Conservation (phyloP, 92 coral and sea anemone genomes). For the Nematostella vectensis region DNA sequence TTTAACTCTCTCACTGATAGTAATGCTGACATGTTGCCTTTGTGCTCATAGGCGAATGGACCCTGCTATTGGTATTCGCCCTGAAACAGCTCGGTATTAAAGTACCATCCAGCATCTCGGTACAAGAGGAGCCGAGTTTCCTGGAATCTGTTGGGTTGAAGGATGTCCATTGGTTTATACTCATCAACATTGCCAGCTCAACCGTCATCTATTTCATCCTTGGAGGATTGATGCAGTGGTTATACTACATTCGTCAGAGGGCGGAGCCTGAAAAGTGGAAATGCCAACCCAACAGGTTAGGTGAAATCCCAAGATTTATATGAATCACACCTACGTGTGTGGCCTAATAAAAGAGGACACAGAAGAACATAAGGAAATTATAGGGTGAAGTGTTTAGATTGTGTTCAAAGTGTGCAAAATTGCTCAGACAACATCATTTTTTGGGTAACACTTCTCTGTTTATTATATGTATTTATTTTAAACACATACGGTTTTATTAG, state of each 20-base stretch:
- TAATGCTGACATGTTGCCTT: too few species aligned
- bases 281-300: constrained; percentile 22
- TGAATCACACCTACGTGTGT: too few species aligned
- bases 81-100: constrained; percentile 24
- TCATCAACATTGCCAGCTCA: constrained; percentile 10
- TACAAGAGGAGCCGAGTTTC: constrained; percentile 9
- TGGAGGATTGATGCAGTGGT: constrained; percentile 30
- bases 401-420: too few species aligned
- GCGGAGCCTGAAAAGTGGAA: constrained; percentile 17
- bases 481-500: too few species aligned
- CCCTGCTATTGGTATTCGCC: constrained; percentile 15
- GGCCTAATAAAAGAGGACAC: too few species aligned
- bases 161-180: constrained; percentile 17
- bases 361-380: too few species aligned
- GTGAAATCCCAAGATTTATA: too few species aligned
- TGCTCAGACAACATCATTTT: too few species aligned
- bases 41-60: constrained; percentile 31
- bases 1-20: too few species aligned
- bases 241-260: constrained; percentile 18
- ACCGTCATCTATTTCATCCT: constrained; percentile 16
- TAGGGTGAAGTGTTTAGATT: too few species aligned
- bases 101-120: constrained; percentile 1
- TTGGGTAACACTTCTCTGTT: too few species aligned
- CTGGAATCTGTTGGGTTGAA: constrained; percentile 18
- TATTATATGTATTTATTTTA: too few species aligned